Evolutionary conservation across 2,888 invertebrate species (phyloP), one percentile per base, ranked within the genome.

Genomic region (Caenorhabditis sp.): DNA sequence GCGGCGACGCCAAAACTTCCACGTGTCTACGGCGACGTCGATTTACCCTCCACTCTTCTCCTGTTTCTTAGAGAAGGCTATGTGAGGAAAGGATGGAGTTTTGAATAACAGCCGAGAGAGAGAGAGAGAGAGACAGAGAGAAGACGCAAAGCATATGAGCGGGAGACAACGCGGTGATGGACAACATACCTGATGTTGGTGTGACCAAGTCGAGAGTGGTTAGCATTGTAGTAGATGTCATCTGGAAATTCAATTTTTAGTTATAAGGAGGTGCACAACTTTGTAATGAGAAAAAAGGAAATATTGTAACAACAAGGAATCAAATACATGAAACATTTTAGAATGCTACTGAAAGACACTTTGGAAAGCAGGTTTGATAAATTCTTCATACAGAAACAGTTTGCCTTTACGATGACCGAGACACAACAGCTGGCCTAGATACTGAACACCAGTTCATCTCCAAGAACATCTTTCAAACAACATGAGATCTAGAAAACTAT

Each of bases 201-300:
- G 79, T 79, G 70, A 79, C 79, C 79, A 79, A 79, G 79, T 79
- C 79, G 70, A 79, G 70, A 58, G 79, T 79, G 56, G 79, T 79
- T 58, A 79, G 2, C 47, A 79, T 79, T 22, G 79, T 79, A n/a
- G 79, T 79, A 47, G 70, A 47, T 24, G 79, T 79, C 79, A 79
- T 49, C 41, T 44, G 70, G 26, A 73, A 61, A 22, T n/a, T n/a
- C n/a, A n/a, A 47, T 24, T 28, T 19, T 35, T 14, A 56, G 22
- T 56, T 56, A 28, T 12, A 56, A 26, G 12, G 38, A 38, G 38
- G 38, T 38, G 38, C 2, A 56, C 1, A 26, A 1, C 26, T 56
- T 56, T n/a, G n/a, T n/a, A n/a, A n/a, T n/a, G n/a, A n/a, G n/a
- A n/a, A n/a, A n/a, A n/a, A n/a, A n/a, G n/a, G n/a, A n/a, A n/a